Evolutionary conservation across 2,888 invertebrate species (phyloP).

Genomic region (Latheticus oryzae): DNA sequence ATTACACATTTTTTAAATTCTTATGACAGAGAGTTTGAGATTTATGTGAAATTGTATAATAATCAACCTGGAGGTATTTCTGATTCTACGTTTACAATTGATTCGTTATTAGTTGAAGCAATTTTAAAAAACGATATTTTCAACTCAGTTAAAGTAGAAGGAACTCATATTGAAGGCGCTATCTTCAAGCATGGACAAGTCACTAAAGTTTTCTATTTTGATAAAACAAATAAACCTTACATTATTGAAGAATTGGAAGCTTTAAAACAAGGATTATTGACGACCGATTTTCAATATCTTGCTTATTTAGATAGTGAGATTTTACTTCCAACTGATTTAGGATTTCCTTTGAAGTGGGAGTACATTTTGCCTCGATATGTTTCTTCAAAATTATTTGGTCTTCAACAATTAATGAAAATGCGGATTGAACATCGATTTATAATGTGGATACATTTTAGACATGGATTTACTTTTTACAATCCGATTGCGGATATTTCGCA

Average conservation of each 20-base stretch:
- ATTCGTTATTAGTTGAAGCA: too few species aligned
- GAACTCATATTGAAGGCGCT: slow-evolving; percentile 4
- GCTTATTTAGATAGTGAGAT: too few species aligned
- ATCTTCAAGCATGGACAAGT: slow-evolving; percentile 10
- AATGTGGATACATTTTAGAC: slow-evolving; percentile 56
- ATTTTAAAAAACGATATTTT: too few species aligned
- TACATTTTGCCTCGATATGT: slow-evolving; percentile 59
- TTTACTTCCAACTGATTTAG: slow-evolving; percentile 65
- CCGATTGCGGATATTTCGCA: slow-evolving; percentile 65
- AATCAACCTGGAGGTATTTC: not conserved
- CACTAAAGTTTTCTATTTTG: not conserved
- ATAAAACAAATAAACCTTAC: slow-evolving; percentile 12
- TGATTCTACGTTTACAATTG: too few species aligned
- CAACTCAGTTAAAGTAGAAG: too few species aligned
- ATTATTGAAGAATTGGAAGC: too few species aligned
- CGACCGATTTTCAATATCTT: too few species aligned
- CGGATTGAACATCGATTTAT: too few species aligned
- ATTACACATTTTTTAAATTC: not conserved
- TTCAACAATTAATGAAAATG: too few species aligned
- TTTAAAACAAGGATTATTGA: too few species aligned
- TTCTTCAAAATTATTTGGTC: too few species aligned
- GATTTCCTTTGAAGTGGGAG: slow-evolving; percentile 59
- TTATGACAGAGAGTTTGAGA: not conserved
- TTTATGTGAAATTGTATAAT: not conserved
- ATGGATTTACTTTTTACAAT: slow-evolving; percentile 64